Conservation (phyloP, 2,113 vertebrate genomes). For the Lasiurus cinereus region DNA sequence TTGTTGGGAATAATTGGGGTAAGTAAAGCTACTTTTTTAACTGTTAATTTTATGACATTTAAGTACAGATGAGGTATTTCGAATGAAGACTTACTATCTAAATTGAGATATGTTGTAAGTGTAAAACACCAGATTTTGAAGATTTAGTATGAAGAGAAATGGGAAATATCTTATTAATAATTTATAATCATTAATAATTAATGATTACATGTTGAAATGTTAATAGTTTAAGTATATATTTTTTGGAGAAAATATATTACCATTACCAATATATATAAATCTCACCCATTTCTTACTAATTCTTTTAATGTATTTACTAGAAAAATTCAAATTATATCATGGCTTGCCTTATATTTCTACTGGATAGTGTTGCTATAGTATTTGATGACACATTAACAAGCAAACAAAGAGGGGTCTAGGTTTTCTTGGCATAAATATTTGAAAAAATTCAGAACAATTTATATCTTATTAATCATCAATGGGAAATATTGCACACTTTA, state of each 20-base stretch:
- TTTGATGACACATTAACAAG: not conserved
- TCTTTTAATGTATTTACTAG: slow-evolving; percentile 18
- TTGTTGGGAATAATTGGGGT: not conserved
- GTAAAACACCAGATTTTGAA: slow-evolving; percentile 10
- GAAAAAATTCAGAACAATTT: slow-evolving; percentile 35
- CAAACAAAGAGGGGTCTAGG: not conserved
- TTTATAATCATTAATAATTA: too few relatives aligned
- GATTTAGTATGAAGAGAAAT: not conserved
- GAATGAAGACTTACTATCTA: not conserved
- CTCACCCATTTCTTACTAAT: not conserved
- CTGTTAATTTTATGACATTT: slow-evolving; percentile 15
- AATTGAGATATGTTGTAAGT: not conserved
- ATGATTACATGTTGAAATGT: not conserved
- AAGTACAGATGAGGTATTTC: not conserved
- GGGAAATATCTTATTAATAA: slow-evolving; percentile 34
- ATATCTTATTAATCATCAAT: slow-evolving; percentile 41
- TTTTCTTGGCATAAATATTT: not conserved
- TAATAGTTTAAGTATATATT: slow-evolving; percentile 9
- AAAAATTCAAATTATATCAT: not conserved
- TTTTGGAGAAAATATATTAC: not conserved
- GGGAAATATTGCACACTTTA: not conserved
- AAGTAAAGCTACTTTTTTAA: not conserved
- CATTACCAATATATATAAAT: not conserved
- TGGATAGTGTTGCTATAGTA: not conserved
- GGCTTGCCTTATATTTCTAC: not conserved